A percentile compares a stretch with the other conserved stretches of the same genome.
These are phyloP conservation scores for Drosophila neotestacea DNA, from an alignment of 2,888 invertebrate genomes.

Conservation along the genomic window DNA sequence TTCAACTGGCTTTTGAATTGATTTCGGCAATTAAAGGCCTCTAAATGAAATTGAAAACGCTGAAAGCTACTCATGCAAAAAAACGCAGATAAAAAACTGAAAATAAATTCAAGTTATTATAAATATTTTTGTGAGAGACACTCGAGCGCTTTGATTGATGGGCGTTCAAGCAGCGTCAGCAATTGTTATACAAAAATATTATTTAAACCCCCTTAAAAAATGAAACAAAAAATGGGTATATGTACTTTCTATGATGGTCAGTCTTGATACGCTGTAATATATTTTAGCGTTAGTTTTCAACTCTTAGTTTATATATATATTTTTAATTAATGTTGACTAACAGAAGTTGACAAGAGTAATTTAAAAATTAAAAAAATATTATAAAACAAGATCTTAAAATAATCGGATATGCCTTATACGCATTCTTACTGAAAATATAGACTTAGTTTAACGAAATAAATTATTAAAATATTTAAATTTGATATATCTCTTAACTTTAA, in stretches of 20 bases:
- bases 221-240: background rate
- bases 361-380: background rate
- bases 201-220: constrained; percentile 1
- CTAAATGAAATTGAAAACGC: constrained; percentile 78
- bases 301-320: background rate
- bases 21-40: constrained; percentile 77
- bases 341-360: too few species aligned
- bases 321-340: background rate
- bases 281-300: background rate
- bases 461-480: background rate
- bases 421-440: too few species aligned
- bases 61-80: constrained; percentile 65
- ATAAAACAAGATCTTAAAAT: too few species aligned
- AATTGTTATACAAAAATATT: constrained; percentile 55
- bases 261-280: constrained; percentile 24
- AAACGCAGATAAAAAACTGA: constrained; percentile 20
- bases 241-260: background rate
- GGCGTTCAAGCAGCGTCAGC: constrained; percentile 65
- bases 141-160: constrained; percentile 72
- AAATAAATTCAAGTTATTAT: constrained; percentile 62
- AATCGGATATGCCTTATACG: too few species aligned
- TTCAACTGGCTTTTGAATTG: constrained; percentile 79
- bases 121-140: constrained; percentile 74
- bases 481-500: too few species aligned
- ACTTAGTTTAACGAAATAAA: background rate